phyloP scores from a whole-genome alignment of 1,140 invertebrate genomes.

The Eciton burchellii region DNA sequence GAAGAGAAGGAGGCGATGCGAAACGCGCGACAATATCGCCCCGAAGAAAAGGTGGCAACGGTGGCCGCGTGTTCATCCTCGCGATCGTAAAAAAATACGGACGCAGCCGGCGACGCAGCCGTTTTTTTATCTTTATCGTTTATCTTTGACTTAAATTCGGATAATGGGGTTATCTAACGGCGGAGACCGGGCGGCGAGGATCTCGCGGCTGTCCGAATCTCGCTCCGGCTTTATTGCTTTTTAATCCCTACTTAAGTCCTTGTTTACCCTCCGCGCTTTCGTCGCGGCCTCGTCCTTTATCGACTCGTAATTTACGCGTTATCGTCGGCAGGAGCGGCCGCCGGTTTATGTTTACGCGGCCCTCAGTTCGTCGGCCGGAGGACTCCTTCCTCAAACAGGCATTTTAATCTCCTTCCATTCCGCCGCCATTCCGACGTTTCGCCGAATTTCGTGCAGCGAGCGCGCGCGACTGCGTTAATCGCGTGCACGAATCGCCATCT shows the following conservation, averaged over 20 bases:
- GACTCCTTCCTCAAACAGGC: constrained; percentile 27
- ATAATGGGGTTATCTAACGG: constrained; percentile 52
- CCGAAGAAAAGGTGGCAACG: constrained; percentile 29
- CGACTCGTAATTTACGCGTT: constrained; percentile 54
- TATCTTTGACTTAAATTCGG: constrained; percentile 57
- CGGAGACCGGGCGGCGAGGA: neutral
- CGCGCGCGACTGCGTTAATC: constrained; percentile 16
- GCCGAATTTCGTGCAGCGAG: constrained; percentile 19
- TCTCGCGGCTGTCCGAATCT: neutral
- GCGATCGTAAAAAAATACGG: constrained; percentile 50
- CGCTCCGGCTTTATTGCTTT: constrained; percentile 40
- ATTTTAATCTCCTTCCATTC: constrained; percentile 33
- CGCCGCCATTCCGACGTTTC: constrained; percentile 25
- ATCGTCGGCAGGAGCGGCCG: constrained; percentile 19
- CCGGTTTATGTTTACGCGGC: constrained; percentile 32
- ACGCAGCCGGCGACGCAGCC: neutral
- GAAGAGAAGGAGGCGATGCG: neutral
- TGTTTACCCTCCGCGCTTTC: constrained; percentile 18
- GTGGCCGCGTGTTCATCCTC: constrained; percentile 15
- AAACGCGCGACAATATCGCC: constrained; percentile 21
- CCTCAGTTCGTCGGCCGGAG: constrained; percentile 3
- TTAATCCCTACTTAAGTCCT: constrained; percentile 47
- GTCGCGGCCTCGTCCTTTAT: neutral
- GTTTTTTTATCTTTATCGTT: constrained; percentile 39
- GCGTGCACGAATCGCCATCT: constrained; percentile 27